Evolutionary conservation across 2,888 invertebrate species (phyloP), one percentile per base, ranked within the genome.

Genomic region (Ennomos quercinarius): DNA sequence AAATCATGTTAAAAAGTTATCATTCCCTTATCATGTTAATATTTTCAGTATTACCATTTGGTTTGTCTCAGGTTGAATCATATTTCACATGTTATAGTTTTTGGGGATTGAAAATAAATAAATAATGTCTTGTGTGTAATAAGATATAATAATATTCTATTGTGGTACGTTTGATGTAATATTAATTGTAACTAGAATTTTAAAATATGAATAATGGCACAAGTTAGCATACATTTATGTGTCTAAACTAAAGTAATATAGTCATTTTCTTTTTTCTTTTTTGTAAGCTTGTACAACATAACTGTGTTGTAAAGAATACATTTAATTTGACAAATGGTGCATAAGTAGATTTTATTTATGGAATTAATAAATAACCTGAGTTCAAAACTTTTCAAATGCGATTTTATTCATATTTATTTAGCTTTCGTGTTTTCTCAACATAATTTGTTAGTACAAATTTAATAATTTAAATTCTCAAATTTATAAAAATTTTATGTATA

Each of bases 41-140:
- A 61, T 48, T 34, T 59, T 43, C 66, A 68, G 68, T 68, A 68
- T 66, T 66, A 64, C 56, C 51, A 57, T 59, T 60, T 41, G 58
- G 59, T 66, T 64, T 41, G 49, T 59, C 57, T 61, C 46, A 13
- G 41, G 57, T 40, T 38, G 27, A 34, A 39, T 45, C 44, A 45
- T 41, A 37, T 50, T 45, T 57, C 41, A 35, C 40, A 49, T 49
- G 57, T 57, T 44, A 41, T 42, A 40, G 6, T 37, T 53, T 43
- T 39, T 17, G 54, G 60, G 60, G 42, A 54, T 50, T 53, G 39
- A 54, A 45, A 59, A 45, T 13, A 37, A 43, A 42, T 48, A 38
- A 44, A 55, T 17, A 45, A 45, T 40, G 40, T 36, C 5, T 38
- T 40, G 11, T 43, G 47, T 58, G 38, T 51, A 40, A 35, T 43